phyloP scores from a whole-genome alignment of 2,797 vertebrate species.

The Cirrhinus molitorella region DNA sequence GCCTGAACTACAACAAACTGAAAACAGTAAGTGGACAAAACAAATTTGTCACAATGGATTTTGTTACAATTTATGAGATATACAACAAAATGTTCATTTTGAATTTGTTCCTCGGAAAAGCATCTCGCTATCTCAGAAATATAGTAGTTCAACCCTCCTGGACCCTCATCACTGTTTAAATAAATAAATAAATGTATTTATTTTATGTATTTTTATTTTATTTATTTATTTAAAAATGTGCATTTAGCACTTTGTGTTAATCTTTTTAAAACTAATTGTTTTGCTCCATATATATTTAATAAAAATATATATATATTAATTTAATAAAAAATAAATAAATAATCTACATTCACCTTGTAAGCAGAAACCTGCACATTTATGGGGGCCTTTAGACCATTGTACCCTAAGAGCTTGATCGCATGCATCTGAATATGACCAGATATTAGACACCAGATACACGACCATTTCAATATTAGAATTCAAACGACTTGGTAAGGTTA shows the following conservation, averaged over 20 bases:
- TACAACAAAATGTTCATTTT: neutral
- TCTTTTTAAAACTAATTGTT: neutral
- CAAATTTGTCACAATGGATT: neutral
- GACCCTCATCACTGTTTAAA: neutral
- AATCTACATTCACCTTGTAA: neutral
- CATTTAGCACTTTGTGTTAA: neutral
- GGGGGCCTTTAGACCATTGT: neutral
- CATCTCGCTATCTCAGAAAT: neutral
- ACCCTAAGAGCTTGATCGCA: neutral
- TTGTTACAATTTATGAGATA: neutral
- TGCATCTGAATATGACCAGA: slow-evolving; percentile 16
- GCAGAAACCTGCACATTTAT: neutral
- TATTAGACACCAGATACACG: neutral
- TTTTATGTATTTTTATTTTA: neutral
- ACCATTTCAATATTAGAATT: neutral
- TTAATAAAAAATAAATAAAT: neutral
- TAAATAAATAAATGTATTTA: neutral
- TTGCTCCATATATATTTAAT: neutral
- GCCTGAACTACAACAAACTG: neutral
- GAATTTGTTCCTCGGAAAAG: neutral
- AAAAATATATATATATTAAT: neutral
- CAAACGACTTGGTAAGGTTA: slow-evolving; percentile 53
- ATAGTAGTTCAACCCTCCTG: neutral
- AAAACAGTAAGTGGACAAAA: neutral
- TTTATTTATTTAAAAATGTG: neutral